Percentiles rank a stretch among this genome's conserved stretches.
phyloP scores from a whole-genome alignment of 2,113 vertebrate species.

The Rattus norvegicus region GRCr8 NC_086029.1:16329001-16329500 shows the following conservation, averaged over 20 bases:
- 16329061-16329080: not conserved
- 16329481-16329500: not conserved
- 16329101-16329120: not conserved
- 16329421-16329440: conserved; percentile 8
- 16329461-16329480: not conserved
- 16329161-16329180: not conserved
- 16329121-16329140: too few relatives aligned
- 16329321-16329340: not conserved
- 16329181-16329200: not conserved
- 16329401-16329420: not conserved
- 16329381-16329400: not conserved
- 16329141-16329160: not conserved
- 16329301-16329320: not conserved
- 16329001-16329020: not conserved
- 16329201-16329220: accelerated
- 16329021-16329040: not conserved
- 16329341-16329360: not conserved
- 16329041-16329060: not conserved
- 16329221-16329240: not conserved
- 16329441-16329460: not conserved
- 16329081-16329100: too few relatives aligned
- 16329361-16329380: conserved; percentile 24
- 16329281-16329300: not conserved
- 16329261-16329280: not conserved
- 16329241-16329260: not conserved